phyloP scores from a whole-genome alignment of 2,888 invertebrate species.

The Caenorhabditis uteleia region DNA sequence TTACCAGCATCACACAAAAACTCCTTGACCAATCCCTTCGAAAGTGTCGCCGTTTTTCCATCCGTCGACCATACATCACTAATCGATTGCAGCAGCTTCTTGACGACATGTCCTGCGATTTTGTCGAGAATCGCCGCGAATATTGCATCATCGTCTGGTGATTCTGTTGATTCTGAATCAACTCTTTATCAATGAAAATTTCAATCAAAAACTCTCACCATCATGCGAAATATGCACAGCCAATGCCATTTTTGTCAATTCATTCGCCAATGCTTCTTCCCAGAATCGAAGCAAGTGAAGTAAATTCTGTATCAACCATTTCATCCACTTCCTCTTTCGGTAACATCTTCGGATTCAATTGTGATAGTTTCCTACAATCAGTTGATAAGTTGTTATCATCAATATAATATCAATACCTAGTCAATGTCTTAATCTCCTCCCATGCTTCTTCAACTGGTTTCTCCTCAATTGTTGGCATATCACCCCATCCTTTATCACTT shows the following conservation, averaged over 20 bases:
- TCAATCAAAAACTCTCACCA: neutral
- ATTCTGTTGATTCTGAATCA: no score
- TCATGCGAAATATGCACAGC: no score
- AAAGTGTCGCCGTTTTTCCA: conserved; percentile 22
- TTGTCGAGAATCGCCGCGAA: conserved; percentile 33
- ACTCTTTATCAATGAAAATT: no score
- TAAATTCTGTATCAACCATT: conserved; percentile 37
- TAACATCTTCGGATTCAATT: no score
- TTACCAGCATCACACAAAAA: conserved; percentile 33
- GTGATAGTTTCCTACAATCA: no score
- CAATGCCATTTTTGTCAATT: conserved; percentile 28
- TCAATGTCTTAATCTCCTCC: neutral
- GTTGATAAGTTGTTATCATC: no score
- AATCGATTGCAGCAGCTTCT: conserved; percentile 31
- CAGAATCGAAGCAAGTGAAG: conserved; percentile 35
- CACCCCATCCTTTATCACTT: no score
- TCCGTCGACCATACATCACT: conserved; percentile 32
- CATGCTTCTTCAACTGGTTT: conserved; percentile 1
- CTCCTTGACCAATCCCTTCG: conserved; percentile 33
- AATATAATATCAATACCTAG: no score
- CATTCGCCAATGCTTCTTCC: conserved; percentile 36
- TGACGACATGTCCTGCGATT: conserved; percentile 33
- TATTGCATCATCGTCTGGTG: conserved; percentile 26
- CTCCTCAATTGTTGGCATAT: conserved; percentile 2
- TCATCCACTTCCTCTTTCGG: no score